Base-by-base conservation (phyloP, 2,797 vertebrate genomes). In the Acomys russatus region DNA sequence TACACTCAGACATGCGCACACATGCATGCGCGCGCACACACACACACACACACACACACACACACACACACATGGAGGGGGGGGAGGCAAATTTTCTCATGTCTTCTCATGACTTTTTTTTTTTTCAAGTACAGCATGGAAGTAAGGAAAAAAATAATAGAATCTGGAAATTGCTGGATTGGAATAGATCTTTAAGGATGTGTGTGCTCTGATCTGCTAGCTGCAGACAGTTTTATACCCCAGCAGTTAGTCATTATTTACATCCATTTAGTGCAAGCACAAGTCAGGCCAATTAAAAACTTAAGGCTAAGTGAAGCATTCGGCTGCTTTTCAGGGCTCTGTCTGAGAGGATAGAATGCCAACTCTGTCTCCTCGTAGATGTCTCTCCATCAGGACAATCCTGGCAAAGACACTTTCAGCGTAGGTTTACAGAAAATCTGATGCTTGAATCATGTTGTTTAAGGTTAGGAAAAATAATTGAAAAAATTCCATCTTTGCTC, bases 361-460 rank as follows among this genome's bases (percentile, higher is more conserved):
- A 94, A 38, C 78, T 92, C 94, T 38, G 8, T 89, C 74, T 80
- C 35, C 91, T 61, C 79, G 3, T 64, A 80, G 76, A 51, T 78
- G 96, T 94, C 77, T 87, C 38, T 91, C 66, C 88, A 91, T 25
- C 28, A 54, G 90, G 44, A 66, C 30, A 70, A 23, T 49, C 61
- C 71, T 38, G n/a, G 74, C n/a, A 92, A 94, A 93, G 87, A 77
- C 83, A 71, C 87, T 92, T 95, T 94, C 35, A 80, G 17, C 44
- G 2, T 56, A 92, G 54, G 79, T 56, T 83, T 94, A 90, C 23
- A 86, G 64, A 92, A 92, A 96, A 95, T 71, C 85, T 93, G 80
- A 90, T 86, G 96, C 91, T 90, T 78, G 49, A 93, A 54, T 87
- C 61, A 97, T 94, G 88, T 78, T 94, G 88, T 89, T 91, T 73